Base-by-base conservation (phyloP, 2,113 vertebrate species). In the Lepus americanus region DNA sequence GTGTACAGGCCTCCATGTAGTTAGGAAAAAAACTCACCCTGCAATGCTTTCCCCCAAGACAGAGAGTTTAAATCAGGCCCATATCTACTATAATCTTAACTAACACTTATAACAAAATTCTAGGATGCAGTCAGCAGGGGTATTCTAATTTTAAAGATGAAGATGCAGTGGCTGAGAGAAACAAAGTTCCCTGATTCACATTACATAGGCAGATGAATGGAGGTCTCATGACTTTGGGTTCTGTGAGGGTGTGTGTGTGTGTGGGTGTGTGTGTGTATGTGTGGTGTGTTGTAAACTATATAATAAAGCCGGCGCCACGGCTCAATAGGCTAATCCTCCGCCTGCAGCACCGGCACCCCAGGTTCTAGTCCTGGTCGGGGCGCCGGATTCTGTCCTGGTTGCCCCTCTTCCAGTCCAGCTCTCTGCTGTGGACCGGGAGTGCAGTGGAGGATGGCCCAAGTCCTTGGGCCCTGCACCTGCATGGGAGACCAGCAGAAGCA, bases 151-250 rank as follows among this genome's bases (percentile, higher is more conserved):
- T 90, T 83, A 87, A 87, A 95, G 67, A 69, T 59, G 29, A 55
- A 94, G 89, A 78, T 74, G 82, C 64, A 51, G n/a, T 63, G 72
- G 23, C 67, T 90, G 77, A 92, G 78, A 94, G 64, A 85, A 97
- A 85, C 8, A n/a, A 72, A 84, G 27, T 29, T 8, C 82, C 63
- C 77, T 51, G 36, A 12, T 85, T 69, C 27, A 82, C 63, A 80
- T 95, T 76, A 95, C 20, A 74, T 9, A 87, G 79, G 78, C 66
- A 72, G 80, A 25, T 44, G 88, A 88, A n/a, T 90, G 55, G 91
- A 94, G 81, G 78, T 82, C 69, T 81, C 59, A 33, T 23, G 51
- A 79, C 83, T 90, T n/a, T 19, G 13, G 72, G 29, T 63, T 87
- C 36, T 1, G 4, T 19, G 25, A 16, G 9, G 20, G 25, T n/a